Percentiles rank a stretch among this genome's conserved stretches.
Conservation (phyloP, 2,797 vertebrate genomes). For the Molossus molossus region DNA sequence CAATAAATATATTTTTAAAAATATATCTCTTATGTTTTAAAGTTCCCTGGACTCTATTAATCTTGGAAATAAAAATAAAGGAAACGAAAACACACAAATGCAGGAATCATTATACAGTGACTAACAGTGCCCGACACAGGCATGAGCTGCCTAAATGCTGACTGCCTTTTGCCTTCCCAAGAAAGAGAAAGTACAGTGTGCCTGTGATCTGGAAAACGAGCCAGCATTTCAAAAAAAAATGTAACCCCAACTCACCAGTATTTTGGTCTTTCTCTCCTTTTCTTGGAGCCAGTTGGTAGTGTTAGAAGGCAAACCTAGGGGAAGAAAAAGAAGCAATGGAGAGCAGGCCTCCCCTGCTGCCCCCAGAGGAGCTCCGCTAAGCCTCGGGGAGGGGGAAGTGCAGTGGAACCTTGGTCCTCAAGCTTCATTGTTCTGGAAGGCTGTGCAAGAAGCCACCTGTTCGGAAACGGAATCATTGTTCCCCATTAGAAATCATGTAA, state of each 20-base stretch:
- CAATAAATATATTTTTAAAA: background rate
- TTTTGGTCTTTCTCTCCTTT: background rate
- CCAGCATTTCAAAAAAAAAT: background rate
- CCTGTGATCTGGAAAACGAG: background rate
- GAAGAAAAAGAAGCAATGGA: background rate
- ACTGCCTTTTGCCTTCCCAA: background rate
- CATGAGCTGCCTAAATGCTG: background rate
- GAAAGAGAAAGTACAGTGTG: background rate
- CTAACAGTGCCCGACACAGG: background rate
- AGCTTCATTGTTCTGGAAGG: too few relatives aligned
- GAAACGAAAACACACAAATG: background rate
- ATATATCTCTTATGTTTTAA: background rate
- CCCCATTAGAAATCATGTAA: too few relatives aligned
- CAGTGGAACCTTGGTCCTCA: too few relatives aligned
- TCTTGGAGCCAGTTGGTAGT: background rate
- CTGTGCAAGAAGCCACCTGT: too few relatives aligned
- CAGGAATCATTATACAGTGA: background rate
- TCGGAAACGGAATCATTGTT: too few relatives aligned
- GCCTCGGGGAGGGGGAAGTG: background rate
- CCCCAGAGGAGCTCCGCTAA: background rate
- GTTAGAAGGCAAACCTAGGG: background rate
- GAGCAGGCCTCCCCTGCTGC: too few relatives aligned
- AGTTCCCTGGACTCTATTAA: background rate
- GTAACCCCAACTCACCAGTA: background rate
- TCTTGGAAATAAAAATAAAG: background rate